Evolutionary conservation across 2,113 vertebrate genomes (phyloP), one percentile per base, ranked within the genome.

Genomic region (Heterocephalus glaber): DNA sequence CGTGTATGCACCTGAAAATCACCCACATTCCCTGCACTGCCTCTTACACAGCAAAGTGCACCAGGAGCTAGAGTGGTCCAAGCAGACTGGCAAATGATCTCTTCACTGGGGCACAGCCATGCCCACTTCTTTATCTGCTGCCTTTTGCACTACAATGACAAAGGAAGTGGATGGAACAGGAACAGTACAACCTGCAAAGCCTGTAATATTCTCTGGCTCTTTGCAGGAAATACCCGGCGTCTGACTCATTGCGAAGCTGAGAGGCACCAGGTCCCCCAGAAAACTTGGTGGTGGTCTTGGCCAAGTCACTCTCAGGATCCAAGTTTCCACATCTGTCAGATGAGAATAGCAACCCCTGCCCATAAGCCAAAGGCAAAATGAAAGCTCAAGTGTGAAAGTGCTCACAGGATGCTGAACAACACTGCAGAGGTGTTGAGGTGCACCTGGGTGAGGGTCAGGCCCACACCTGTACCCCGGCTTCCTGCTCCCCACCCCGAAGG

Each of bases 391-490:
- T 54, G 14, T 70, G 63, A 68, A 80, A 60, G 41, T 35, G 1
- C 54, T 93, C 47, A 61, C 35, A 47, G 33, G 72, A 65, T 12
- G 30, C 24, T 79, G 74, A 65, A 7, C 35, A n/a, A 41, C 49
- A 30, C 4, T 8, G 66, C 9, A 12, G 33, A 79, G n/a, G n/a
- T 74, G 12, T 33, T 3, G 0, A 1, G 47, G 22, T 1, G 11
- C 44, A 16, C 11, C 0, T 13, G 49, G 41, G 19, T 5, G 5
- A 76, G 9, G 38, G n/a, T 12, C 61, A 20, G 30, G 30, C 33
- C 33, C 16, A 66, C 33, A 24, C 58, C 20, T 38, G 11, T 19
- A 26, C 41, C 61, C 19, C 22, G 49, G 47, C 35, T 24, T 41
- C 56, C 77, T 86, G 86, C 19, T 56, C 41, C 28, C 66, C 49